Evolutionary conservation across 1,140 invertebrate species (phyloP), one percentile per base, ranked within the genome.

Genomic region (Vanessa atalanta): DNA sequence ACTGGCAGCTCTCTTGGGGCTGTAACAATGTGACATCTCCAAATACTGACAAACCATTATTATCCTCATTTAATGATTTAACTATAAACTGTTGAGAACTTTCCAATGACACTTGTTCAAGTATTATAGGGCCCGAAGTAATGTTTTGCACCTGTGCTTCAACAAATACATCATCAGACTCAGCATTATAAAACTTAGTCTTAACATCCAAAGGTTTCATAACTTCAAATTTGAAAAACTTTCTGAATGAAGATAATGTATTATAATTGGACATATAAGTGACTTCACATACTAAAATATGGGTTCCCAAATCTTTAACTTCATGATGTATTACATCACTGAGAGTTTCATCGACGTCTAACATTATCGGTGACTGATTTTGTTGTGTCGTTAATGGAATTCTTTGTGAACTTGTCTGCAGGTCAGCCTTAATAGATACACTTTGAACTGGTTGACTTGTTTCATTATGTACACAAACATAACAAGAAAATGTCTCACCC

Each of bases 181-280:
- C 98, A 16, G 97, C 97, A 95, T 98, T 99, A 87, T 98, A 99
- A 92, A 99, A 99, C 88, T 99, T 99, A 5, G 98, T 99, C 93
- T 99, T 99, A 0, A 99, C 98, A 95, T 99, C 98, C 14, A 99
- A 93, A 55, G 99, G 99, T 89, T 99, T 99, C 73, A 98, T 95
- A 0, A 99, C 99, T 95, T 99, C 97, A 93, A 99, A 99, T 93
- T 99, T 99, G 89, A 99, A 99, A 90, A 98, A 99, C 90, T 99
- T 99, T 82, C 97, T 95, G 88, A 99, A 96, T n/a, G 95, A 96
- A 75, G 95, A 94, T 65, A 96, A 93, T 80, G 95, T 95, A 76
- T 96, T 96, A 70, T 94, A 94, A 70, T 95, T 92, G 66, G 95
- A 95, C 77, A 95, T 95, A 87, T 99, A 99, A 77, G 95, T 97